Base-by-base conservation (phyloP, 2,113 vertebrate genomes). In the Mungos mungo region DNA sequence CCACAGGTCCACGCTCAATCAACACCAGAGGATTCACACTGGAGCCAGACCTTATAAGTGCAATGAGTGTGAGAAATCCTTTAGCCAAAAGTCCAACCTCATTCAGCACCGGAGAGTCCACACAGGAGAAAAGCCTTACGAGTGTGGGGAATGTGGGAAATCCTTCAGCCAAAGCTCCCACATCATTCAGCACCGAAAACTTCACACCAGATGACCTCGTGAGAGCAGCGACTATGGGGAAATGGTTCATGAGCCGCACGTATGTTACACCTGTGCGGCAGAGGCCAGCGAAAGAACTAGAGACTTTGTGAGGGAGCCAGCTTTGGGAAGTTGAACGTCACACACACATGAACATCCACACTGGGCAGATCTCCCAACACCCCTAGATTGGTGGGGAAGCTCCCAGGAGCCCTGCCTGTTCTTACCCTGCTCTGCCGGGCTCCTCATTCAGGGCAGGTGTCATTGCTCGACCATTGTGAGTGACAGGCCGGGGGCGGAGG, bases 41-140 rank as follows among this genome's bases (percentile, higher is more conserved):
- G 95, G 95, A 27, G 95, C 95, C 31, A 68, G 95, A 54, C 95
- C 95, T 7, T 96, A 89, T 3, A 93, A 83, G 85, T 96, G 95
- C 47, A 60, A 38, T 18, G 90, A 83, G 12, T 96, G 95, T 47
- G 95, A 87, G 10, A 96, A 94, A 16, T 91, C 92, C 25, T 96
- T 96, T 29, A 94, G 92, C 66, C 92, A 91, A 9, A 96, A 86
- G 54, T 86, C 95, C 35, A 90, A 91, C 57, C 92, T 96, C 52
- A 94, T 96, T 45, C 88, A 96, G 88, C 92, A 96, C 27, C 82
- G 84, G 14, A 27, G 88, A n/a, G 87, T 96, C 35, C 93, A 94
- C 93, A 91, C 88, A 9, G 92, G 92, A 15, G 88, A 94, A 74
- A 68, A 84, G 79, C 88, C 96, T 60, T 94, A 94, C 0, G 88